Evolutionary conservation across 2,113 vertebrate species (phyloP), one percentile per base, ranked within the genome.

Genomic region (Saguinus midas): DNA sequence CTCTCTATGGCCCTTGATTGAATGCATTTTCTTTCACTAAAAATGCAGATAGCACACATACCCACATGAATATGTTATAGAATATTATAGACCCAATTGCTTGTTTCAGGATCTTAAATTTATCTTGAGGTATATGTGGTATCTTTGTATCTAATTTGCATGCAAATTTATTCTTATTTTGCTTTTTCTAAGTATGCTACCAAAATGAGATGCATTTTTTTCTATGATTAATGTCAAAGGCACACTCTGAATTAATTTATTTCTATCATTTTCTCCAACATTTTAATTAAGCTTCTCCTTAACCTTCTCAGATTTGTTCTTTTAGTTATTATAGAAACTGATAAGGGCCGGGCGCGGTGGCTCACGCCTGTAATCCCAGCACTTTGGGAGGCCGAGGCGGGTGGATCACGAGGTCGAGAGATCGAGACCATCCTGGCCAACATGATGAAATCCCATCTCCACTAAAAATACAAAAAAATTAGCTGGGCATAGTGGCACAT

Each of bases 131-230:
- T 95, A 61, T 76, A 11, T n/a, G 20, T 89, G 35, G 25, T 78
- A 80, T 86, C 37, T 95, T 90, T 79, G 57, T 83, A 91, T 48
- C 68, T 75, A 96, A 93, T 87, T 88, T 37, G 29, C 43, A 95
- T 96, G 95, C 57, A 97, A 91, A 96, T 94, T 93, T 95, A 97
- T 84, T 95, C 79, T 95, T 25, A 94, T 80, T 96, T 94, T 94
- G 40, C 48, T 25, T 95, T 97, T 95, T 58, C 35, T 68, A 96
- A 88, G 16, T 50, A 90, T n/a, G 80, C 18, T 45, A 95, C 32
- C 45, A 78, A 94, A 95, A 88, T 68, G 70, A 96, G 88, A 61
- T 96, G 78, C 70, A 66, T 93, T 90, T 83, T 75, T 70, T 72
- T 29, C 78, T 48, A 86, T 94, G 91, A 97, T 92, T 96, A 94